Evolutionary conservation across 2,113 vertebrate genomes (phyloP), one percentile per base, ranked within the genome.

Genomic region (Numida meleagris): DNA sequence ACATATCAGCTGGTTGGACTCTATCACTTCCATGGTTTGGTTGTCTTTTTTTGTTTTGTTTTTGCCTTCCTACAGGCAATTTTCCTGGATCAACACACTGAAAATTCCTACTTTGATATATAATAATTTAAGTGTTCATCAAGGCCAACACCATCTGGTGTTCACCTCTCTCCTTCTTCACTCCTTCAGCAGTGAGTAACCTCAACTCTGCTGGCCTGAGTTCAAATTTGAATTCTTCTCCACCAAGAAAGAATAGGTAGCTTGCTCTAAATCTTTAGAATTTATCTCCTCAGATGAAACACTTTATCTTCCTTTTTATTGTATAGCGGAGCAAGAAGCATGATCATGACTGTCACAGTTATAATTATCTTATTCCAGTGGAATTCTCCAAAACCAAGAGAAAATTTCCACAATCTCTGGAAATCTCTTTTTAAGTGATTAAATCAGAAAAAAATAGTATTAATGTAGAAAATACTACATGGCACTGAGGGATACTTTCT

Each of bases 391-490:
- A 72, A 62, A 1, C 3, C 4, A 23, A 43, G 23, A 76, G 17
- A 66, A 92, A 70, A 12, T 36, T 55, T 72, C 74, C 11, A 34
- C 3, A 43, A 2, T 77, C 12, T 76, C 4, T 88, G 82, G 18
- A 66, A 53, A 12, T 4, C 3, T 68, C 10, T 1, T 53, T 45
- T 45, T 5, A 8, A 2, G 1, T 38, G 13, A 36, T 7, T 45
- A 43, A 9, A 59, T 53, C 4, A 67, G 10, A 8, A 7, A 51
- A 27, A 27, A 27, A 17, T 11, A n/a, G n/a, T n/a, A 24, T 8
- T 25, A 40, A 50, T 13, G 5, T 24, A 63, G 14, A 18, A 51
- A 83, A 38, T 23, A 55, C 11, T 73, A 43, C 58, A 57, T 71
- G n/a, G 23, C 3, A 1, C 10, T 36, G 6, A 43, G n/a, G n/a